phyloP scores from a whole-genome alignment of 1,140 invertebrate genomes.

The Drosophila ohnishii region DNA sequence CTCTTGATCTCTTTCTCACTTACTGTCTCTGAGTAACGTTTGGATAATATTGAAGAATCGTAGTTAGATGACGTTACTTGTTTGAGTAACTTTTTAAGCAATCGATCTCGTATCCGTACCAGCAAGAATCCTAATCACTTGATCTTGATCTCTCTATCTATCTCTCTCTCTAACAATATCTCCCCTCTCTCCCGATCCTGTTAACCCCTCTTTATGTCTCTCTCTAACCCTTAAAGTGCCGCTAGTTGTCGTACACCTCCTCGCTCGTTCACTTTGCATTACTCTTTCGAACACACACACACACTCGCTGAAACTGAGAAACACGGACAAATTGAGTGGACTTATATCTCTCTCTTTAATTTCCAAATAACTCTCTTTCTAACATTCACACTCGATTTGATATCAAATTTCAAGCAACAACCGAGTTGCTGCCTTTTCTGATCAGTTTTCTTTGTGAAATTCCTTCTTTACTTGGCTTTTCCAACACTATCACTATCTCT shows the following conservation, averaged over 20 bases:
- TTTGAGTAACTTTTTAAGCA: conserved; percentile 54
- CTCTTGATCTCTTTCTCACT: conserved; percentile 41
- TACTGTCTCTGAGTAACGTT: conserved; percentile 49
- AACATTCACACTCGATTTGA: conserved; percentile 14
- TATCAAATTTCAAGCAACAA: conserved; percentile 17
- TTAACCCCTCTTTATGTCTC: conserved; percentile 23
- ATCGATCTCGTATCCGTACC: conserved; percentile 47
- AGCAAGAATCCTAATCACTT: conserved; percentile 49
- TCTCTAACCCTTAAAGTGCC: conserved; percentile 19
- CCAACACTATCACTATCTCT: conserved; percentile 22
- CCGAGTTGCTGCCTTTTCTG: conserved; percentile 5
- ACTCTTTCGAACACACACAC: conserved; percentile 21
- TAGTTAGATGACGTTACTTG: conserved; percentile 48
- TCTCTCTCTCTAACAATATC: conserved; percentile 18
- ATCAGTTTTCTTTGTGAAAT: conserved; percentile 2
- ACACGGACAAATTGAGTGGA: conserved; percentile 27
- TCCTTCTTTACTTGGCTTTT: conserved; percentile 5
- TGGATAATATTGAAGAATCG: conserved; percentile 44
- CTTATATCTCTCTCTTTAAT: conserved; percentile 12
- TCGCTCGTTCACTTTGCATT: conserved; percentile 51
- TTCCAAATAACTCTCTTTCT: conserved; percentile 15
- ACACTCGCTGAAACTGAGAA: conserved; percentile 7
- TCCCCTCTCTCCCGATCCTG: conserved; percentile 12
- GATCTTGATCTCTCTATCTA: conserved; percentile 14
- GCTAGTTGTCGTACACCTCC: conserved; percentile 56